Evolutionary conservation across 1,140 invertebrate genomes (phyloP).

Genomic region (Archivesica marissinica): DNA sequence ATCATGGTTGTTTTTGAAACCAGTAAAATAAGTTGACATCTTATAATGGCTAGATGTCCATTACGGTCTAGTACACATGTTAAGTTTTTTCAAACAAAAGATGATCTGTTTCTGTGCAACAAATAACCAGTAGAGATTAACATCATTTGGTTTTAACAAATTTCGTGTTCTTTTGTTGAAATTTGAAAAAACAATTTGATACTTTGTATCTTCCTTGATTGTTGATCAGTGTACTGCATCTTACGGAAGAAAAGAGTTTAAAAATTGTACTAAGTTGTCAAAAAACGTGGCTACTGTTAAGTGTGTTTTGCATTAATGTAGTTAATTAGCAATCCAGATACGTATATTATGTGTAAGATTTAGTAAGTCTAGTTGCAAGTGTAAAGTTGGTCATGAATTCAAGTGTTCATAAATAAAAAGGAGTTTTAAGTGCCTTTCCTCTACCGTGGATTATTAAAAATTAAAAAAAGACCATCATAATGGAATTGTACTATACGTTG

Average conservation of each 20-base stretch:
- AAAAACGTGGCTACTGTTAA: background rate
- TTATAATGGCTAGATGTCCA: conserved; percentile 21
- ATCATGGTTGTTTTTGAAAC: conserved; percentile 7
- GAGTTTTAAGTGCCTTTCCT: background rate
- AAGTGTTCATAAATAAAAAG: background rate
- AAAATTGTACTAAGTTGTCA: background rate
- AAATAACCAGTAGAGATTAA: conserved; percentile 35
- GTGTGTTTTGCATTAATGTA: background rate
- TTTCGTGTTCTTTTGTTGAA: conserved; percentile 50
- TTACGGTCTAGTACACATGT: conserved; percentile 6
- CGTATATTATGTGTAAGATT: conserved; percentile 20
- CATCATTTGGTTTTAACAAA: conserved; percentile 38
- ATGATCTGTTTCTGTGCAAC: conserved; percentile 43
- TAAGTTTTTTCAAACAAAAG: conserved; percentile 45
- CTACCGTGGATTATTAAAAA: background rate
- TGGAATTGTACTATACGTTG: conserved; percentile 41
- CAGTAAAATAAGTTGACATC: conserved; percentile 39
- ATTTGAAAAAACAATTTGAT: conserved; percentile 55
- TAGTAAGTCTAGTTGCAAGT: conserved; percentile 1
- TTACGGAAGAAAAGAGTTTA: background rate
- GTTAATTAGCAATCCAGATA: background rate
- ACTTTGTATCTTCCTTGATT: conserved; percentile 46
- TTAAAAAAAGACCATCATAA: background rate
- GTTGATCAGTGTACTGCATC: conserved; percentile 48
- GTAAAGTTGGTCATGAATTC: conserved; percentile 1